Evolutionary conservation across 2,888 invertebrate genomes (phyloP), one percentile per base, ranked within the genome.

Genomic region (Leptopterna dolabrata): DNA sequence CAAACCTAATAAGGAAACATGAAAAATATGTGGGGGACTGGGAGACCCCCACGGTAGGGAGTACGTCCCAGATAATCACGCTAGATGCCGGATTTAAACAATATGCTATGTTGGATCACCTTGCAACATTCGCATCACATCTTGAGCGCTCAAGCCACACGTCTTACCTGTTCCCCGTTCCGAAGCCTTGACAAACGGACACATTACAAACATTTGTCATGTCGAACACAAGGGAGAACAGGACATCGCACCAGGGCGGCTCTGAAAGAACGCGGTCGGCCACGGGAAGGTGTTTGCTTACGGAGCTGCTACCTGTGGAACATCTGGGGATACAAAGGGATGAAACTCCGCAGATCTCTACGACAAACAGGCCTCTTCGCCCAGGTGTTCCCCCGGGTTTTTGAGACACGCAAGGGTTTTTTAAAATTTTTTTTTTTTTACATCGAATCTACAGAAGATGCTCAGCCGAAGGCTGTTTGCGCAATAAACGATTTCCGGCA

Each of bases 121-220:
- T n/a, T 36, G 2, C 36, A 36, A 36, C 36, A n/a, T n/a, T 36
- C 7, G 36, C 7, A 36, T 36, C 7, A 4, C 36, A 36, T 36
- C 2, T 2, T 7, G 36, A 63, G 63, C 63, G 24, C 63, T 27
- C 27, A 4, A 24, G 63, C 4, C 63, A 24, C 63, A 63, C 63
- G 13, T 63, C 24, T 63, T 63, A 63, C 63, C 63, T 63, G 63
- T 13, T 19, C 11, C 63, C 9, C 63, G 19, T 63, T 19, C 63
- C 63, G 24, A 27, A 27, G 63, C 24, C 63, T 24, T 24, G 63
- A 63, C 63, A 63, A 63, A 27, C 63, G 63, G 63, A 63, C 63
- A 73, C 73, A 73, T 81, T 30, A 81, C 51, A 55, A 55, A 55
- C 81, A 55, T 81, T 81, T 81, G 81, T 81, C 81, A 81, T 51